Evolutionary conservation across 2,797 vertebrate species (phyloP).

Genomic region (Sus cebifrons): DNA sequence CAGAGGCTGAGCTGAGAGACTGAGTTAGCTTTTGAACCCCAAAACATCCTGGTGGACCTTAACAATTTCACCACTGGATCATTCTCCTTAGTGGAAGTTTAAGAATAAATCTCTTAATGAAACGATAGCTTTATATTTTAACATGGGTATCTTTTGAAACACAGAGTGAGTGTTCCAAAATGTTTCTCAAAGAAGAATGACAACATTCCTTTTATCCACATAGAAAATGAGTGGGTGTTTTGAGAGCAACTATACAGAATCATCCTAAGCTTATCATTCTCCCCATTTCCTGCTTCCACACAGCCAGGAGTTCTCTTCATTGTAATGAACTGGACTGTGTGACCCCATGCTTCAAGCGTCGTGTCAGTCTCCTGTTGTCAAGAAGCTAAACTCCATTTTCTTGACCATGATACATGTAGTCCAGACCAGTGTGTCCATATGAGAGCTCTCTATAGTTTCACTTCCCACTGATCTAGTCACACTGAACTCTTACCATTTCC

Average conservation of each 20-base stretch:
- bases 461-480: not conserved
- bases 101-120: not conserved
- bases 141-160: not conserved
- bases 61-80: not conserved
- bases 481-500: not conserved
- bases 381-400: not conserved
- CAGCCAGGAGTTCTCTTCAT: not conserved
- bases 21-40: not conserved
- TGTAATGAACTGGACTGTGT: not conserved
- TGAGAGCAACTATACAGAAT: not conserved
- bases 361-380: not conserved
- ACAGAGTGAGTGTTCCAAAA: not conserved
- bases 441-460: not conserved
- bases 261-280: not conserved
- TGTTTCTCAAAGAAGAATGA: constrained; percentile 9
- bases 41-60: not conserved
- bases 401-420: not conserved
- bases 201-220: constrained; percentile 10
- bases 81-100: constrained; percentile 27
- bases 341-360: not conserved
- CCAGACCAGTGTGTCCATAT: not conserved
- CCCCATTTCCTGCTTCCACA: not conserved
- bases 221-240: not conserved
- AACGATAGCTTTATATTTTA: constrained; percentile 39
- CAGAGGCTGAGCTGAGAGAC: not conserved